Conservation (phyloP, 2,797 vertebrate species). For the Poecilia wingei region DNA sequence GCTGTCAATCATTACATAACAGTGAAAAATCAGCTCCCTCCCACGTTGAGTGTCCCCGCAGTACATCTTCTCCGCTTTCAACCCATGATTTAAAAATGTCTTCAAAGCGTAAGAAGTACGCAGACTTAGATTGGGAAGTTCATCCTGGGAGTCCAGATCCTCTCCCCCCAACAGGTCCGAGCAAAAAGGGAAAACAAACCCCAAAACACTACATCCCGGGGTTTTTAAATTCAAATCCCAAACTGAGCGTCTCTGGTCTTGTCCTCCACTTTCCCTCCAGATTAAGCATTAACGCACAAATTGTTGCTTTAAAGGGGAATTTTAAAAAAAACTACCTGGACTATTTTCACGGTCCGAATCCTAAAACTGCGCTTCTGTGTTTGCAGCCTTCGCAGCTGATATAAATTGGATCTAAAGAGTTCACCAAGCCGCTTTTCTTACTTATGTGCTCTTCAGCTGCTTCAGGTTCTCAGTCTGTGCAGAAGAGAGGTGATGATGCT, state of each 20-base stretch:
- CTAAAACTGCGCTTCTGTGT: conserved; percentile 42
- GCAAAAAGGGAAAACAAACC: conserved; percentile 1
- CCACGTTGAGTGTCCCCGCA: conserved; percentile 73
- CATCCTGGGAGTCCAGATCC: conserved; percentile 55
- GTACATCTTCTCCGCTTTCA: conserved; percentile 64
- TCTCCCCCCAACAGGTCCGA: conserved; percentile 23
- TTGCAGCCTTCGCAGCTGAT: conserved; percentile 15
- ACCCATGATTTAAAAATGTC: conserved; percentile 71
- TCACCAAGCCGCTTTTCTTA: conserved; percentile 37
- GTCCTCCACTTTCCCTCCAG: conserved; percentile 42
- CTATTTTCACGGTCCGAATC: conserved; percentile 7
- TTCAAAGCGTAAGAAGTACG: conserved; percentile 59
- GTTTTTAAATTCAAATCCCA: conserved; percentile 31
- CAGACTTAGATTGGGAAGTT: conserved; percentile 46
- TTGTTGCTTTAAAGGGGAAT: background rate
- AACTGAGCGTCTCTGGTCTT: conserved; percentile 28
- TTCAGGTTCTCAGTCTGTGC: conserved; percentile 41
- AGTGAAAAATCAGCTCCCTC: conserved; percentile 67
- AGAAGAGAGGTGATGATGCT: background rate
- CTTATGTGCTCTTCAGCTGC: conserved; percentile 37
- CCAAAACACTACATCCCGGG: conserved; percentile 61
- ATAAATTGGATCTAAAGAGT: conserved; percentile 17
- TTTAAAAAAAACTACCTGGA: background rate
- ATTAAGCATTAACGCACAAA: conserved; percentile 44
- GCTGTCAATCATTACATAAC: conserved; percentile 77